Evolutionary conservation across 2,888 invertebrate genomes (phyloP).

Genomic region (Lepidonotus clava): DNA sequence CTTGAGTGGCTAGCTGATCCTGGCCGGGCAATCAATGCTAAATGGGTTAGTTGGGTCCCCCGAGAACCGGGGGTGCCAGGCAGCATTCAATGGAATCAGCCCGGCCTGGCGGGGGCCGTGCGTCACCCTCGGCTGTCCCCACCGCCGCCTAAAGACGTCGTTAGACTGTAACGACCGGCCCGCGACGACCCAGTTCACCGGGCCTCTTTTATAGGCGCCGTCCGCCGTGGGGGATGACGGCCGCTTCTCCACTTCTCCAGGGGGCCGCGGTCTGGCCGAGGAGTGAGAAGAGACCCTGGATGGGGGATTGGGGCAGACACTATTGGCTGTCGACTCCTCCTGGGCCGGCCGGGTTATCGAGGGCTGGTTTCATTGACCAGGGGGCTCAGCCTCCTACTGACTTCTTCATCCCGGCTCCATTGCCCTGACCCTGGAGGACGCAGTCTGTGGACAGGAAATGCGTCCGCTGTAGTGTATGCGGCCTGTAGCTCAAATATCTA

Average conservation of each 20-base stretch:
- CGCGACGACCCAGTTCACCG: no score
- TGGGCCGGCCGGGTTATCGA: neutral
- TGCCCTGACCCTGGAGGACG: neutral
- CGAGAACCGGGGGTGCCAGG: neutral
- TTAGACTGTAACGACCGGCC: slow-evolving; percentile 19
- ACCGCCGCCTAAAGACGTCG: neutral
- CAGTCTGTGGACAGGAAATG: neutral
- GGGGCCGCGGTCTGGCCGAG: no score
- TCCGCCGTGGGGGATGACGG: no score
- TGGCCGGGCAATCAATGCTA: slow-evolving; percentile 11
- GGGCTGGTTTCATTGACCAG: neutral
- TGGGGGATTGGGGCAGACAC: neutral
- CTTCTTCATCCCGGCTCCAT: neutral
- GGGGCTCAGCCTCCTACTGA: neutral
- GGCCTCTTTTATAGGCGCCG: no score
- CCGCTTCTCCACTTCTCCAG: no score
- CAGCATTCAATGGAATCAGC: neutral
- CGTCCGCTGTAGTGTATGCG: no score
- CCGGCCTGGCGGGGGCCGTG: neutral
- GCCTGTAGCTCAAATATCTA: no score
- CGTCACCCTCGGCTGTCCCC: slow-evolving; percentile 1
- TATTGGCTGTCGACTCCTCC: neutral
- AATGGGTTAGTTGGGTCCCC: slow-evolving; percentile 45
- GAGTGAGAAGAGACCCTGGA: no score
- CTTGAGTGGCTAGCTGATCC: slow-evolving; percentile 45